Conservation (phyloP, 2,888 invertebrate genomes). For the Lasius fuliginosus region DNA sequence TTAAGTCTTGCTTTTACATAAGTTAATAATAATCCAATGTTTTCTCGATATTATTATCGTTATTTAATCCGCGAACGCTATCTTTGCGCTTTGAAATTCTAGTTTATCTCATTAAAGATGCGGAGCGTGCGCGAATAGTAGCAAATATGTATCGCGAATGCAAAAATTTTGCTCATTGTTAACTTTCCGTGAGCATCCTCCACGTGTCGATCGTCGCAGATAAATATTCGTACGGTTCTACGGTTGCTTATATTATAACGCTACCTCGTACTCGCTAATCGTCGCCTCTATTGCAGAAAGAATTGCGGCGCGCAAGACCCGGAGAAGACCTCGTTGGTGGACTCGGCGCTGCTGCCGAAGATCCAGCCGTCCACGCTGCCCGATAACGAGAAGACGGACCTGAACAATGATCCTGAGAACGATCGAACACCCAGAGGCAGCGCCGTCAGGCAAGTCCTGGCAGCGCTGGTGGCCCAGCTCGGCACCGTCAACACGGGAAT, state of each 20-base stretch:
- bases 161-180: conserved; percentile 10
- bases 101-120: background rate
- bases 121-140: background rate
- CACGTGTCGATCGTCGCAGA: background rate
- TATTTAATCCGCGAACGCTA: background rate
- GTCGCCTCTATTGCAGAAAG: conserved; percentile 71
- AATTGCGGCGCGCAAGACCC: conserved; percentile 69
- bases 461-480: conserved; percentile 89
- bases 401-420: conserved; percentile 65
- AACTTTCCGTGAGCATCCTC: background rate
- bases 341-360: conserved; percentile 74
- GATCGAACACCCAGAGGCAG: conserved; percentile 78
- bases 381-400: conserved; percentile 68
- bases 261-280: background rate
- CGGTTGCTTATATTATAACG: background rate
- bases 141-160: background rate
- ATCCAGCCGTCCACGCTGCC: conserved; percentile 69
- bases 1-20: background rate
- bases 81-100: background rate
- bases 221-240: background rate
- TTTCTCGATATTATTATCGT: background rate
- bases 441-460: conserved; percentile 87
- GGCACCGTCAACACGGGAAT: conserved; percentile 91
- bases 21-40: background rate
- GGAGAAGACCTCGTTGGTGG: conserved; percentile 79